These are phyloP conservation scores for Drosophila chauvacae DNA, from an alignment of 1,140 invertebrate genomes.

Conservation along the genomic window DNA sequence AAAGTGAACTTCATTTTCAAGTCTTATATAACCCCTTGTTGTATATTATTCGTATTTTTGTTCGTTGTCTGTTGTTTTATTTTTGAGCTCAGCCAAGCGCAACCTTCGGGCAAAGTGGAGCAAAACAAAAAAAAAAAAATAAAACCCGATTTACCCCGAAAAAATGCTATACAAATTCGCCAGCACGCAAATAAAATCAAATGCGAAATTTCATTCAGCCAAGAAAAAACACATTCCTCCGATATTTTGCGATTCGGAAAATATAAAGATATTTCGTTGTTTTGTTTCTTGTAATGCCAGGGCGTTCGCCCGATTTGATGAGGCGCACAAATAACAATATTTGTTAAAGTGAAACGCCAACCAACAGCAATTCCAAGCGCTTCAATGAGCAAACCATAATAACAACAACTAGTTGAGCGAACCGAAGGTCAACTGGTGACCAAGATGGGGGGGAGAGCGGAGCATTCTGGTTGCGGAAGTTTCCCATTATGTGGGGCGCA, in stretches of 20 bases:
- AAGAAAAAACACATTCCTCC: conserved; percentile 34
- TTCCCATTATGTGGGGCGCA: conserved; percentile 48
- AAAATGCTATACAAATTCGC: conserved; percentile 49
- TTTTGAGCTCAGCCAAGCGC: conserved; percentile 45
- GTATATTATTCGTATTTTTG: conserved; percentile 9
- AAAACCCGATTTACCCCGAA: conserved; percentile 25
- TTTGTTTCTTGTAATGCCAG: conserved; percentile 49
- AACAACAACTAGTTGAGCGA: conserved; percentile 44
- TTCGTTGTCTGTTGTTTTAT: neutral
- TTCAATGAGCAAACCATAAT: conserved; percentile 54
- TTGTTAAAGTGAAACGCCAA: conserved; percentile 30
- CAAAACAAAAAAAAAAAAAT: conserved; percentile 24
- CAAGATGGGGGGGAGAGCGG: conserved; percentile 1
- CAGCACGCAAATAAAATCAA: conserved; percentile 53
- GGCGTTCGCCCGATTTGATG: conserved; percentile 41
- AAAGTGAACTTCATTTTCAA: conserved; percentile 33
- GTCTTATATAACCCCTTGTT: conserved; percentile 50
- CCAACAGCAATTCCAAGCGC: conserved; percentile 46
- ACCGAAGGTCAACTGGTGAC: conserved; percentile 61
- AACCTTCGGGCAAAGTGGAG: conserved; percentile 61
- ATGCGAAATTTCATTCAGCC: conserved; percentile 42
- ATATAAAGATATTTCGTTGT: conserved; percentile 22
- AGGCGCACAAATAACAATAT: conserved; percentile 47
- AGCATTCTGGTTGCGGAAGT: conserved; percentile 31
- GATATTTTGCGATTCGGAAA: conserved; percentile 27